Percentiles rank a stretch among this genome's conserved stretches.
Evolutionary conservation across 2,888 invertebrate species (phyloP).

Genomic region (Protonemura montana): DNA sequence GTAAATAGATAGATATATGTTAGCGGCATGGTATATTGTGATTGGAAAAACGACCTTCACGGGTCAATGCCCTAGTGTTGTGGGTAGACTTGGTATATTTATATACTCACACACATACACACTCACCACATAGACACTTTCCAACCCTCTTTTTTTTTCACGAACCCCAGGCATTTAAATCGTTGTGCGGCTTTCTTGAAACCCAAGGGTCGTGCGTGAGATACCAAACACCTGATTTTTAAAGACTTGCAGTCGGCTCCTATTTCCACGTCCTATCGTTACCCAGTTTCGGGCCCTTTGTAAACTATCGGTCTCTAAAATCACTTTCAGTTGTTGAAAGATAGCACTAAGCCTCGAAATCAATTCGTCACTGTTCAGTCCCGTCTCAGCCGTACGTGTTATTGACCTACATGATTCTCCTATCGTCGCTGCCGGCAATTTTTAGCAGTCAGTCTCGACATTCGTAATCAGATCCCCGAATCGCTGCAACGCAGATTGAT

Average conservation of each 20-base stretch:
- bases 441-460: background rate
- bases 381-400: no score
- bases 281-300: no score
- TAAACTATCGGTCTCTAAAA: no score
- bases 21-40: slow-evolving; percentile 44
- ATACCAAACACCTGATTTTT: background rate
- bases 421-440: no score
- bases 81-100: slow-evolving; percentile 37
- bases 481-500: background rate
- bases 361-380: no score
- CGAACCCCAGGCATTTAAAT: slow-evolving; percentile 29
- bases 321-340: no score
- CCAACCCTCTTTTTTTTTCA: slow-evolving; percentile 38
- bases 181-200: slow-evolving; percentile 17
- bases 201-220: background rate
- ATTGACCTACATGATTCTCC: no score
- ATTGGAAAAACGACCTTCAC: slow-evolving; percentile 47
- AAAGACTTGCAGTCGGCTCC: background rate
- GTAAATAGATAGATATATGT: slow-evolving; percentile 42
- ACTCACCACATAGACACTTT: slow-evolving; percentile 39
- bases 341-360: no score
- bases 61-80: background rate
- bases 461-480: background rate
- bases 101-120: slow-evolving; percentile 29
- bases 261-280: no score